A percentile compares a stretch with the other conserved stretches of the same genome.
Evolutionary conservation across 2,888 invertebrate species (phyloP).

Genomic region (Dione juno): DNA sequence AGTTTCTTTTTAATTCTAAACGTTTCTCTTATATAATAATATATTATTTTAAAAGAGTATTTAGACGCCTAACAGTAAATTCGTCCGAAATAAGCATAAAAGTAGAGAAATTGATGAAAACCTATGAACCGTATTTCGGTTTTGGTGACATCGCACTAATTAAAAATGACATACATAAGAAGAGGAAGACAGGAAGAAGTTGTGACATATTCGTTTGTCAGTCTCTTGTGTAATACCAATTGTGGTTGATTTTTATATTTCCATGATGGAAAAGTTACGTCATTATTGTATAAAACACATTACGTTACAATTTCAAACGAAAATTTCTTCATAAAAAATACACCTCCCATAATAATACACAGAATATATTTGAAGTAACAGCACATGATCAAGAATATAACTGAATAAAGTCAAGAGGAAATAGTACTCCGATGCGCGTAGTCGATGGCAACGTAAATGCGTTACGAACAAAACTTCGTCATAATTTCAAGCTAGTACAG

Average conservation of each 20-base stretch:
- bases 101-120: too few relatives aligned
- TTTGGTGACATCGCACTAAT: not conserved
- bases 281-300: too few relatives aligned
- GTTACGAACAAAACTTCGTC: conserved; percentile 42
- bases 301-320: not conserved
- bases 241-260: not conserved
- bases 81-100: too few relatives aligned
- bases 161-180: conserved; percentile 5
- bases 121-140: too few relatives aligned
- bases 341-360: not conserved
- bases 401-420: not conserved
- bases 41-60: too few relatives aligned
- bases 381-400: not conserved
- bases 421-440: conserved; percentile 19
- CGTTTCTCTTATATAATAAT: not conserved
- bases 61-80: too few relatives aligned
- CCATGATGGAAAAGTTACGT: not conserved
- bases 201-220: not conserved
- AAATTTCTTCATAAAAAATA: not conserved
- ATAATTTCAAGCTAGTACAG: conserved; percentile 41
- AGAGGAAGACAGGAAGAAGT: not conserved
- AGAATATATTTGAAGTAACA: not conserved
- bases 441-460: conserved; percentile 34
- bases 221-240: not conserved
- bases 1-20: not conserved